A percentile compares a stretch with the other conserved stretches of the same genome.
Conservation (phyloP, 2,888 invertebrate species). For the Muscina levida region DNA sequence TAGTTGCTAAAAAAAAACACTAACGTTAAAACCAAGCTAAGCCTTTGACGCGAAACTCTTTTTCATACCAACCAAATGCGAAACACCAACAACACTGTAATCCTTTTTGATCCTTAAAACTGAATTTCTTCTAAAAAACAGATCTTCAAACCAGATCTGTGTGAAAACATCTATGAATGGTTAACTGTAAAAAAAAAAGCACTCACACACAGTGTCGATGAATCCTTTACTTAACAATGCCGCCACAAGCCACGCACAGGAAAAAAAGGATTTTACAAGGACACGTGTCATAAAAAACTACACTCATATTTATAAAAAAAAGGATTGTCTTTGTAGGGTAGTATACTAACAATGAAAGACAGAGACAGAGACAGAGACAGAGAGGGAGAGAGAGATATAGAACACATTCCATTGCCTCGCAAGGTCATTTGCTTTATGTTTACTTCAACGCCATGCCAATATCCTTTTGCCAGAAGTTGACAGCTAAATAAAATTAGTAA, state of each 20-base stretch:
- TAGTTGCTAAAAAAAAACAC: constrained; percentile 2
- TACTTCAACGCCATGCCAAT: neutral
- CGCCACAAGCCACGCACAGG: constrained; percentile 48
- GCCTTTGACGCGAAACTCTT: neutral
- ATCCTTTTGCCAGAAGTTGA: constrained; percentile 1
- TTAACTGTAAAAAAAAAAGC: constrained; percentile 5
- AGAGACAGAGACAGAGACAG: too few relatives aligned
- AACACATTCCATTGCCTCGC: neutral
- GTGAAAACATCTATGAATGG: constrained; percentile 18
- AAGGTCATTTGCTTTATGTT: neutral
- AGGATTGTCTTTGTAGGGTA: neutral
- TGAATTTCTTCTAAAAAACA: constrained; percentile 54
- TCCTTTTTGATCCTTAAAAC: constrained; percentile 58
- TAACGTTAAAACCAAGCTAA: too few relatives aligned
- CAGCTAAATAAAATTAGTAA: constrained; percentile 39
- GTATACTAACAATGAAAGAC: too few relatives aligned
- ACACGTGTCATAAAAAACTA: constrained; percentile 55
- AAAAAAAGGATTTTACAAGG: constrained; percentile 49
- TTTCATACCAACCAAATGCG: too few relatives aligned
- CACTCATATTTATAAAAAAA: neutral
- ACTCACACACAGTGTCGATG: constrained; percentile 6
- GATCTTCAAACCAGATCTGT: constrained; percentile 24
- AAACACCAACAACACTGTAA: constrained; percentile 46
- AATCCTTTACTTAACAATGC: constrained; percentile 45
- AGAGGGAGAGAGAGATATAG: too few relatives aligned